A percentile compares a stretch with the other conserved stretches of the same genome.
Evolutionary conservation across 2,113 vertebrate genomes (phyloP).

Genomic region (Siniperca knerii): DNA sequence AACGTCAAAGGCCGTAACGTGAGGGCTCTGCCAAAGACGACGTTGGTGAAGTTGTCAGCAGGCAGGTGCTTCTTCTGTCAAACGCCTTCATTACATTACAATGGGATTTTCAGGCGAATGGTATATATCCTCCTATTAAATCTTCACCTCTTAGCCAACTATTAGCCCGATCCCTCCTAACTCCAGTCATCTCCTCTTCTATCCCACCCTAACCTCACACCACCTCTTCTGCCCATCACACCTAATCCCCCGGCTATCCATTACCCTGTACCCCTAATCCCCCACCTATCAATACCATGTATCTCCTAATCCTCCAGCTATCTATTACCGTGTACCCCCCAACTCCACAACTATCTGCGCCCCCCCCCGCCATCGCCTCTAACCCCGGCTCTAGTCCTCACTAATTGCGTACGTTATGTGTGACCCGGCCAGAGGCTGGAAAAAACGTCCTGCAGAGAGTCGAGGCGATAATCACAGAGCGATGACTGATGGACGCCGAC

Average conservation of each 20-base stretch:
- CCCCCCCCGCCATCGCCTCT: background rate
- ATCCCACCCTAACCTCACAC: slow-evolving; percentile 22
- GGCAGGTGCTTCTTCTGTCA: background rate
- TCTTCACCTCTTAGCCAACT: slow-evolving; percentile 20
- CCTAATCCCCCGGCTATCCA: slow-evolving; percentile 62
- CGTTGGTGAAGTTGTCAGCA: background rate
- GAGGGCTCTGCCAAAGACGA: too few species aligned
- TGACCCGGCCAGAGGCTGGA: slow-evolving; percentile 29
- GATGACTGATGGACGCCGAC: slow-evolving; percentile 56
- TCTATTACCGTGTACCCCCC: slow-evolving; percentile 43
- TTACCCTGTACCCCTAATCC: slow-evolving; percentile 66
- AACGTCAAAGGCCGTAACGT: too few species aligned
- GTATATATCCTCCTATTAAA: slow-evolving; percentile 4
- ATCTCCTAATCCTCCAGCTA: slow-evolving; percentile 44
- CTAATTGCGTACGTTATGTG: slow-evolving; percentile 60
- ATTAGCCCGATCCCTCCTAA: slow-evolving; percentile 39
- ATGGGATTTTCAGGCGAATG: background rate
- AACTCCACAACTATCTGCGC: background rate
- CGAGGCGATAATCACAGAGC: slow-evolving; percentile 48
- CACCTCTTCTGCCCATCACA: slow-evolving; percentile 32
- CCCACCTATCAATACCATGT: slow-evolving; percentile 52
- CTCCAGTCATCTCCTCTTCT: background rate
- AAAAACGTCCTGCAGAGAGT: slow-evolving; percentile 4
- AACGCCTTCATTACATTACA: background rate
- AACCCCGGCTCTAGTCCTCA: slow-evolving; percentile 4